phyloP scores from a whole-genome alignment of 2,888 invertebrate species.

The Spodoptera littoralis region DNA sequence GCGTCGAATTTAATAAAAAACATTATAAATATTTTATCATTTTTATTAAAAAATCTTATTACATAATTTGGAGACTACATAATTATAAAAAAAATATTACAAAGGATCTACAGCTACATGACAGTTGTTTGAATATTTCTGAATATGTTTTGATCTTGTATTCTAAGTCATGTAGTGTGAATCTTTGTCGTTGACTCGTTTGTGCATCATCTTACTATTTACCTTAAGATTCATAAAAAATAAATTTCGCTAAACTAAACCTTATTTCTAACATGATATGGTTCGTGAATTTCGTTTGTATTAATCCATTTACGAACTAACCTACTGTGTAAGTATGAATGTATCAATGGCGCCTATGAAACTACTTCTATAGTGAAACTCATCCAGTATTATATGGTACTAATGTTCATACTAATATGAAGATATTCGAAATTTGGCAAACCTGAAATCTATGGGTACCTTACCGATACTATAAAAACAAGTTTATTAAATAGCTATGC shows the following conservation, averaged over 20 bases:
- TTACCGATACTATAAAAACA: slow-evolving; percentile 40
- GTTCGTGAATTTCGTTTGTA: slow-evolving; percentile 67
- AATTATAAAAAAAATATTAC: slow-evolving; percentile 48
- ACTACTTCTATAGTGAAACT: too few species aligned
- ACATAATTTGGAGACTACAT: slow-evolving; percentile 48
- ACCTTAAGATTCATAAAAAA: slow-evolving; percentile 63
- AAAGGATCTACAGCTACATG: slow-evolving; percentile 43
- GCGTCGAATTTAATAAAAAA: slow-evolving; percentile 2
- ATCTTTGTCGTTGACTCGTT: slow-evolving; percentile 42
- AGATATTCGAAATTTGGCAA: slow-evolving; percentile 54
- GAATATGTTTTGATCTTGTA: neutral
- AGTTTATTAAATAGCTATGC: slow-evolving; percentile 56
- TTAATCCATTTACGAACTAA: slow-evolving; percentile 49
- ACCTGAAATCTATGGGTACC: slow-evolving; percentile 46
- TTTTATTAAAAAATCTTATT: slow-evolving; percentile 57
- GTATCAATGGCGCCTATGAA: slow-evolving; percentile 7
- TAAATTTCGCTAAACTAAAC: slow-evolving; percentile 58
- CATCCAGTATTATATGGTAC: slow-evolving; percentile 1
- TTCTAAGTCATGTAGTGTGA: slow-evolving; percentile 36
- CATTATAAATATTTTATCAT: slow-evolving; percentile 14
- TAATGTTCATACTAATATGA: slow-evolving; percentile 25
- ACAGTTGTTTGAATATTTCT: slow-evolving; percentile 17
- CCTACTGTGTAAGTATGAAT: slow-evolving; percentile 32
- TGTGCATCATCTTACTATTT: slow-evolving; percentile 61
- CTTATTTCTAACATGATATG: slow-evolving; percentile 83